phyloP scores from a whole-genome alignment of 1,140 invertebrate genomes.

The Chironomus striatipennis region DNA sequence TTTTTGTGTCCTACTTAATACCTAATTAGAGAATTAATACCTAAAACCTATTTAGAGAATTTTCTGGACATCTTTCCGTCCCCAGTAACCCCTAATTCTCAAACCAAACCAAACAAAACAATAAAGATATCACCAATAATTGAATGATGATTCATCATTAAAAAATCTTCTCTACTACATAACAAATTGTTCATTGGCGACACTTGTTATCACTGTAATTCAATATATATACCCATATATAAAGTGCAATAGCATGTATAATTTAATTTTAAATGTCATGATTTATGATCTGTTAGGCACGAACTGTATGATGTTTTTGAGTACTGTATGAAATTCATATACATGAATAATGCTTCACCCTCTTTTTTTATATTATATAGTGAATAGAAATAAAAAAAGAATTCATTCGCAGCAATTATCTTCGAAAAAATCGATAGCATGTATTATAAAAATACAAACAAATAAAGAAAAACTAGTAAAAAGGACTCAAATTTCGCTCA shows the following conservation, averaged over 20 bases:
- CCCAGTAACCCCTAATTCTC: no score
- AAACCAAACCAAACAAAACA: neutral
- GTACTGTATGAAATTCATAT: neutral
- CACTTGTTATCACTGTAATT: neutral
- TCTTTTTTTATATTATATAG: neutral
- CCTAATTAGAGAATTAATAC: no score
- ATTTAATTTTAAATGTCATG: constrained; percentile 7
- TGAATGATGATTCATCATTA: neutral
- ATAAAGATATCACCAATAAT: neutral
- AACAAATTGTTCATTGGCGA: neutral
- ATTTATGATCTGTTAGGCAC: neutral
- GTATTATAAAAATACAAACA: neutral
- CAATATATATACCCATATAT: neutral
- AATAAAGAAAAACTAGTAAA: neutral
- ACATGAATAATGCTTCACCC: neutral
- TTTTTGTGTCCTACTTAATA: no score
- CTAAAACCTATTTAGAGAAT: no score
- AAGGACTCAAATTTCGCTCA: no score
- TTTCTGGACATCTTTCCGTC: no score
- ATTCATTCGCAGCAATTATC: neutral
- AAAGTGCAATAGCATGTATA: neutral
- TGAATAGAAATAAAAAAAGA: neutral
- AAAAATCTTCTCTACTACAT: neutral
- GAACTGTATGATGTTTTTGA: neutral
- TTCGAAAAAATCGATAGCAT: neutral